Percentiles rank a stretch among this genome's conserved stretches.
These are phyloP conservation scores for Eidolon dupreanum DNA, from an alignment of 2,797 vertebrate species.

Conservation along the genomic window DNA sequence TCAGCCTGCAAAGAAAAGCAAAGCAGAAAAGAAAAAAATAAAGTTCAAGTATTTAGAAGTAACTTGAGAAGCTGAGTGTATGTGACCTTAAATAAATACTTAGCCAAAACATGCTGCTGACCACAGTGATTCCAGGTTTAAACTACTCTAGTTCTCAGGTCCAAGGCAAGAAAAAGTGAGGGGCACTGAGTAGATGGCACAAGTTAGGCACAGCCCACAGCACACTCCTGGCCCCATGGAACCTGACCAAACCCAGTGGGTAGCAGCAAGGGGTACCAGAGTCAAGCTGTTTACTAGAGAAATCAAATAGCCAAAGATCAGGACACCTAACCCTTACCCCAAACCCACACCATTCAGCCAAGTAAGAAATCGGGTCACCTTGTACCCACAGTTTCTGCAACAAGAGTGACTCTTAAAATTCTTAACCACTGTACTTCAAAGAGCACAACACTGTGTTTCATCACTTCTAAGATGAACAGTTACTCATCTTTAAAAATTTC, in stretches of 20 bases:
- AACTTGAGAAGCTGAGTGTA: conserved; percentile 31
- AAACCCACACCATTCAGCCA: not conserved
- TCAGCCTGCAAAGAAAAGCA: not conserved
- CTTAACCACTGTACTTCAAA: not conserved
- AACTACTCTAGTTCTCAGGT: not conserved
- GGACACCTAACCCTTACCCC: not conserved
- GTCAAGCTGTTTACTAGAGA: not conserved
- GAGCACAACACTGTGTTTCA: not conserved
- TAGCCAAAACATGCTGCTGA: not conserved
- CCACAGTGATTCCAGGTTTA: not conserved
- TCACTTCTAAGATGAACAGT: not conserved
- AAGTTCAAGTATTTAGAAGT: not conserved
- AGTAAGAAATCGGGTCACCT: not conserved
- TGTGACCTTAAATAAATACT: conserved; percentile 20
- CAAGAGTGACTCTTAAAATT: not conserved
- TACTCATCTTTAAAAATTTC: not conserved
- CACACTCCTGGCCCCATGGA: not conserved
- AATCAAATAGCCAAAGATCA: not conserved
- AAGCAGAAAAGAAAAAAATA: conserved; percentile 34
- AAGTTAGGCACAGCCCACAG: too few species aligned
- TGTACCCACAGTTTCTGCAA: not conserved
- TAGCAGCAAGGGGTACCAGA: not conserved
- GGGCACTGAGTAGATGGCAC: accelerated
- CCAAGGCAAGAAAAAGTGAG: not conserved
- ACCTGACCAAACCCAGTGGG: accelerated